Base-by-base conservation (phyloP, 2,888 invertebrate species). In the Kryphioiulus occultus region DNA sequence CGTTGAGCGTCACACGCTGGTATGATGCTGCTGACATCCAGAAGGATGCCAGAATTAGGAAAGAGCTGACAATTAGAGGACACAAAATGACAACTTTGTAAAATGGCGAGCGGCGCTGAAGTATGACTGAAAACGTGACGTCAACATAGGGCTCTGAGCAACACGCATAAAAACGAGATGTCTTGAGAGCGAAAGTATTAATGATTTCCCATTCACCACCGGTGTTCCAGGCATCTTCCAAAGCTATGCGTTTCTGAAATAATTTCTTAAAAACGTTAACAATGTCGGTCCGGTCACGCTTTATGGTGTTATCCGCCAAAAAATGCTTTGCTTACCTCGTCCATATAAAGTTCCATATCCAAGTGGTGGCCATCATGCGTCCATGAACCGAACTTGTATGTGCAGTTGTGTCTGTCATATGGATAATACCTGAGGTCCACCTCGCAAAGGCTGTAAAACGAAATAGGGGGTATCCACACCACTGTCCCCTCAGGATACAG, bases 101-200 rank as follows among this genome's bases (percentile, higher is more conserved):
- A 88, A 94, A 93, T 0, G 94, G 93, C 0, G 95, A 94, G 85
- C 93, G 92, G 89, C 95, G 92, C 87, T 92, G 91, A 19, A 95
- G 90, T 1, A 92, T 92, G 32, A 95, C 91, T 85, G 92, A 92
- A 89, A 93, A 93, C 2, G 92, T 92, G 84, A 94, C 91, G 87
- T 93, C 92, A 3, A 93, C 92, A 90, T 94, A 94, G 0, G 94
- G 93, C 89, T 94, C 93, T 0, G 91, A 89, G 89, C 94, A 94
- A 90, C 94, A 95, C 15, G 32, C 12, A 12, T 86, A 86, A 47
- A 17, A n/a, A 42, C 89, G 3, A 17, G 35, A 12, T 1, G 1
- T 85, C n/a, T 9, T n/a, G n/a, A 32, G 19, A 93, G 91, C 96
- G 96, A 4, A 96, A 96, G 91, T 94, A 94, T 96, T 96, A 97